These are phyloP conservation scores for Pitta sordida DNA, from an alignment of 2,113 vertebrate species.

Conservation along the genomic window DNA sequence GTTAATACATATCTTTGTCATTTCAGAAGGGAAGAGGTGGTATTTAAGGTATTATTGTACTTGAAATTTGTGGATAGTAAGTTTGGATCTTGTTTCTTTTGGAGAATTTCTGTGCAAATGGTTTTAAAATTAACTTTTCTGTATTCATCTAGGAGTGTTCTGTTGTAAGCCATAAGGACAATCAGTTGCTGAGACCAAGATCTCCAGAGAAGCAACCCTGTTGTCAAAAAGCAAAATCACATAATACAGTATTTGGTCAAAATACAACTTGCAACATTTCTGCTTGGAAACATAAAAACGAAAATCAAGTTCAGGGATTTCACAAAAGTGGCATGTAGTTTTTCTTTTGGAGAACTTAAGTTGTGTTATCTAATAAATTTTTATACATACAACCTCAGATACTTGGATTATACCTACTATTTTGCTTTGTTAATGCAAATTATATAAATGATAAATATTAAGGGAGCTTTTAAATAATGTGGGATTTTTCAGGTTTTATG, in stretches of 20 bases:
- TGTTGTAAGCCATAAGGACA: slow-evolving; percentile 42
- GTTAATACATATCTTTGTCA: background rate
- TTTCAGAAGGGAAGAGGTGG: background rate
- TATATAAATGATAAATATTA: background rate
- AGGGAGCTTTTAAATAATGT: background rate
- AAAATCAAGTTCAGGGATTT: slow-evolving; percentile 45
- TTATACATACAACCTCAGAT: background rate
- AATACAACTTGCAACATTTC: slow-evolving; percentile 27
- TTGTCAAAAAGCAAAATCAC: slow-evolving; percentile 12
- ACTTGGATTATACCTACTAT: background rate
- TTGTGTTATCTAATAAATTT: background rate
- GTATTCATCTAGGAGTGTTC: slow-evolving; percentile 36
- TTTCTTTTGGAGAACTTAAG: background rate
- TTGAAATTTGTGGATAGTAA: background rate
- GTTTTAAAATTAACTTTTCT: background rate
- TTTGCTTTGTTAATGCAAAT: background rate
- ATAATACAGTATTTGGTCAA: slow-evolving; percentile 15
- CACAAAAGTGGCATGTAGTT: slow-evolving; percentile 29
- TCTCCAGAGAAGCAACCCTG: slow-evolving; percentile 44
- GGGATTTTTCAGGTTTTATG: background rate
- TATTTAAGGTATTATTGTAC: background rate
- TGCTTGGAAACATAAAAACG: slow-evolving; percentile 53
- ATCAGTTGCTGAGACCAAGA: slow-evolving; percentile 29
- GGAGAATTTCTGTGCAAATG: background rate
- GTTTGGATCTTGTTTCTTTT: background rate